These are phyloP conservation scores for Syritta pipiens DNA, from an alignment of 2,888 invertebrate species.

Conservation along the genomic window DNA sequence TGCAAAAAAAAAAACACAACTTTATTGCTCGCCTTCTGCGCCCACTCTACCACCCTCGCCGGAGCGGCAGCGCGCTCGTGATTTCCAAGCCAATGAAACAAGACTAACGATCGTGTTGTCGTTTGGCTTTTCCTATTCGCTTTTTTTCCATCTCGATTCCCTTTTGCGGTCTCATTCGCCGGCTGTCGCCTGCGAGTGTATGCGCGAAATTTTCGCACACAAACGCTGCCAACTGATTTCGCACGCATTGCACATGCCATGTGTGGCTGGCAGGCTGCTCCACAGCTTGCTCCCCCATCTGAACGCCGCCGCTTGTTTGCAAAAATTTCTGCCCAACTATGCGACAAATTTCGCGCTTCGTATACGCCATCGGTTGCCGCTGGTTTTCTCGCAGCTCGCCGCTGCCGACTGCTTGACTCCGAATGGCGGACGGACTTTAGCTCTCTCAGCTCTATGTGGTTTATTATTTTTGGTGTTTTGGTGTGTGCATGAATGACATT, in stretches of 20 bases:
- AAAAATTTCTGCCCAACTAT: constrained; percentile 19
- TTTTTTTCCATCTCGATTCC: constrained; percentile 17
- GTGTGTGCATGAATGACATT: constrained; percentile 49
- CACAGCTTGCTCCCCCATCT: constrained; percentile 7
- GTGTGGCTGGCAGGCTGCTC: background rate
- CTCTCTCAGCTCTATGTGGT: background rate
- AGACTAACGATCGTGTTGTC: constrained; percentile 31
- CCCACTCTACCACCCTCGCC: constrained; percentile 19
- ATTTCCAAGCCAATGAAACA: constrained; percentile 23
- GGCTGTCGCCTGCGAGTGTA: constrained; percentile 18
- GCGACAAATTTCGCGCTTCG: constrained; percentile 48
- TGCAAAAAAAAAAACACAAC: no score
- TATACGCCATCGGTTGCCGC: constrained; percentile 5
- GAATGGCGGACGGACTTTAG: constrained; percentile 3
- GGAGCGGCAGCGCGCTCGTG: background rate
- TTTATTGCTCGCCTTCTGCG: constrained; percentile 43
- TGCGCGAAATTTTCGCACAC: constrained; percentile 4
- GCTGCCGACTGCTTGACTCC: constrained; percentile 5
- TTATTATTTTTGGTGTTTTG: background rate
- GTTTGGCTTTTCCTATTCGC: constrained; percentile 9
- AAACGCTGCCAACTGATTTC: background rate
- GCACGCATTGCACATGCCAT: constrained; percentile 44
- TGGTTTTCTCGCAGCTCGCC: background rate
- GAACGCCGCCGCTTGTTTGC: background rate
- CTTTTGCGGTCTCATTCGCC: constrained; percentile 30